Evolutionary conservation across 2,888 invertebrate genomes (phyloP).

Genomic region (Petrolisthes cinctipes): DNA sequence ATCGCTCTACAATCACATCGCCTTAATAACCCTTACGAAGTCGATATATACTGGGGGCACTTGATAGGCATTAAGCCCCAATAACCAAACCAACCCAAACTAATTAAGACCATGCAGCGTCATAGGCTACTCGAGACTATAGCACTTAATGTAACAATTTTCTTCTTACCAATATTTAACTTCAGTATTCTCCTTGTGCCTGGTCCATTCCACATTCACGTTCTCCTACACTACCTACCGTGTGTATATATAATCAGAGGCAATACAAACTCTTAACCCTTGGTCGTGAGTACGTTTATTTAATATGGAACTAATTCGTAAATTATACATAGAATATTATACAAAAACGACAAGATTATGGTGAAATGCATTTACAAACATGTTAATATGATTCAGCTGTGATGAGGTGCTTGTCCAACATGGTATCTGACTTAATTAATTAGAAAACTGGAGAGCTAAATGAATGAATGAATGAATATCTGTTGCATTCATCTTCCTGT

Average conservation of each 20-base stretch:
- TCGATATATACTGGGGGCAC: too few species aligned
- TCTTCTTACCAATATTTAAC: background rate
- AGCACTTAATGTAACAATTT: too few species aligned
- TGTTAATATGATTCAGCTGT: constrained; percentile 15
- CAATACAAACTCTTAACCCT: background rate
- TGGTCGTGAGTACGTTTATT: constrained; percentile 28
- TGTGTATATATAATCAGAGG: background rate
- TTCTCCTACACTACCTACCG: background rate
- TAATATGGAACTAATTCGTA: constrained; percentile 25
- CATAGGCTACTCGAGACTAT: too few species aligned
- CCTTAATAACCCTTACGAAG: too few species aligned
- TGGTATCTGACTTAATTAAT: too few species aligned
- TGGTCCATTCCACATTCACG: background rate
- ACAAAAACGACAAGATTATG: constrained; percentile 32
- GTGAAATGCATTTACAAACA: constrained; percentile 43
- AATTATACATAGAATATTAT: constrained; percentile 16
- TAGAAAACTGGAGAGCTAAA: background rate
- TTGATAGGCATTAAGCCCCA: too few species aligned
- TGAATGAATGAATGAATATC: too few species aligned
- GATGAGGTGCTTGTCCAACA: constrained; percentile 9
- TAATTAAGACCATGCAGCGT: too few species aligned
- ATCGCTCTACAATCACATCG: too few species aligned
- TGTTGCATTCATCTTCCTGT: too few species aligned
- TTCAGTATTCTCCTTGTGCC: background rate
- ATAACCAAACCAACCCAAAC: too few species aligned